These are phyloP conservation scores for Harpalus rubripes DNA, from an alignment of 2,888 invertebrate species.

Conservation along the genomic window DNA sequence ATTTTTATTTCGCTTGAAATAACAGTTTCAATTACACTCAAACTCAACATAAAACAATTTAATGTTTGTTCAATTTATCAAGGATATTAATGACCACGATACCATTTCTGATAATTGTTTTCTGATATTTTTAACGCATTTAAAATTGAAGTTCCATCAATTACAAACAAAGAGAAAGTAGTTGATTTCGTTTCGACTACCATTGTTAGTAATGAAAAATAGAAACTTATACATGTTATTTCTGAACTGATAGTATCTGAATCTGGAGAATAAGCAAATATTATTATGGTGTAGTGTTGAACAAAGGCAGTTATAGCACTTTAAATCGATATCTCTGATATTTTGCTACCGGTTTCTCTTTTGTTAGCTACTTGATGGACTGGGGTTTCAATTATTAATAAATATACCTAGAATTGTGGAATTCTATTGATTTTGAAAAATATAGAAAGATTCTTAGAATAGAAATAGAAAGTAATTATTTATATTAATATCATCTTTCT, in stretches of 20 bases:
- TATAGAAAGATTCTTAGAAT: neutral
- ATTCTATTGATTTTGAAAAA: neutral
- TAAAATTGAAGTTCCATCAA: conserved; percentile 61
- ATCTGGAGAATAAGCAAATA: conserved; percentile 17
- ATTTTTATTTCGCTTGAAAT: neutral
- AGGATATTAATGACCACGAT: conserved; percentile 61
- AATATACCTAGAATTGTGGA: conserved; percentile 39
- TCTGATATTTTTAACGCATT: conserved; percentile 63
- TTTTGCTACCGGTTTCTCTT: conserved; percentile 22
- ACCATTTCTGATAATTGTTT: conserved; percentile 62
- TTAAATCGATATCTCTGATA: conserved; percentile 24
- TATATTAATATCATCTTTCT: neutral
- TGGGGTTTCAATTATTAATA: neutral
- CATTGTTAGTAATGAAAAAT: conserved; percentile 41
- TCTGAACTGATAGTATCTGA: conserved; percentile 1
- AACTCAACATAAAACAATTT: conserved; percentile 13
- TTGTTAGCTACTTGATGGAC: neutral
- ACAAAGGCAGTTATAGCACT: conserved; percentile 31
- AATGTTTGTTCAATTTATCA: conserved; percentile 56
- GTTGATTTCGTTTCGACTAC: conserved; percentile 24
- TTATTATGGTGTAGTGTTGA: conserved; percentile 7
- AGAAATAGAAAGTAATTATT: neutral
- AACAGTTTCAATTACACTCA: conserved; percentile 35
- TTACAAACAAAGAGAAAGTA: conserved; percentile 56
- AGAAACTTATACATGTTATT: conserved; percentile 28